Base-by-base conservation (phyloP, 2,113 vertebrate genomes). In the Muntiacus muntjak region DNA sequence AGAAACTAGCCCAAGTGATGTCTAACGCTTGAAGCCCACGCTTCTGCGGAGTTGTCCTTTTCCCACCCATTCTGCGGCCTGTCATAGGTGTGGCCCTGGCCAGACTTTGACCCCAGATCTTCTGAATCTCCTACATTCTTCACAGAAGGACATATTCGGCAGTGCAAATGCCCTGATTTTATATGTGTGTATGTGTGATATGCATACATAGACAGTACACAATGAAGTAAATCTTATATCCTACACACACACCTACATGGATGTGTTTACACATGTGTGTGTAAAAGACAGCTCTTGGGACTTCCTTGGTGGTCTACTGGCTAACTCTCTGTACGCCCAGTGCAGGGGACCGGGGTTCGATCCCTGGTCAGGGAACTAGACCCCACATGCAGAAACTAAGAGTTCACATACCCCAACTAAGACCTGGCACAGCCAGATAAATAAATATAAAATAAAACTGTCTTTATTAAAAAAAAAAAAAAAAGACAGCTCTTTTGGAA, bases 401-500 rank as follows among this genome's bases (percentile, higher is more conserved):
- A 40, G n/a, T 40, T 71, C 6, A 10, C 5, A 71, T 40, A n/a
- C 67, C n/a, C 19, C n/a, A 23, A 71, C n/a, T 40, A 40, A 40
- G 19, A 71, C 19, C n/a, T 71, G 67, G 67, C n/a, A 23, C n/a
- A 71, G 67, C 19, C 67, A 71, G 67, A 71, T 23, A 23, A 71
- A 71, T 71, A 71, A 71, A 71, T 71, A 40, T 23, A 12, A 40
- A 71, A 71, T 40, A 12, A 71, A 71, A 71, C n/a, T 6, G n/a
- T 71, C 67, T 71, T 23, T 71, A 36, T 36, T 67, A n/a, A 67
- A 71, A 71, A 36, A 26, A 36, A 36, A 36, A 19, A 26, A 62
- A 71, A 71, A 91, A 87, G 36, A 91, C 15, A 83, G 36, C 23
- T 94, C 67, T 95, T 84, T 76, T 36, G 15, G 82, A 95, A 82